These are phyloP conservation scores for Conops quadrifasciatus DNA, from an alignment of 2,888 invertebrate genomes.

Conservation along the genomic window DNA sequence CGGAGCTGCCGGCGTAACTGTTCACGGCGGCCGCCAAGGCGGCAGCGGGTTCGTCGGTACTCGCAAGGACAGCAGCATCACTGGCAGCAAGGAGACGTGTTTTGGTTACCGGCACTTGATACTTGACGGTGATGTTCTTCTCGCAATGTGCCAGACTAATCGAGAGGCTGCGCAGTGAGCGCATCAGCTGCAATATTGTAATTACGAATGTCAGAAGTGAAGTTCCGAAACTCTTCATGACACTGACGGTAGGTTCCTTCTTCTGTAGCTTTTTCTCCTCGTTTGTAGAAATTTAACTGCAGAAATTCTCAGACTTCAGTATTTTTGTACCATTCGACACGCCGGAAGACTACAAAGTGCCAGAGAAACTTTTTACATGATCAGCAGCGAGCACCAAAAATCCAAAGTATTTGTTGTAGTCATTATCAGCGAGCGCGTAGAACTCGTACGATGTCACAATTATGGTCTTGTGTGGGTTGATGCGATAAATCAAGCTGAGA, in stretches of 20 bases:
- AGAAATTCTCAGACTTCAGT: not conserved
- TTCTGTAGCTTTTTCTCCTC: not conserved
- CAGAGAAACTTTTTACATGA: not conserved
- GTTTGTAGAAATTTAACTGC: not conserved
- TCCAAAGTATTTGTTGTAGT: not conserved
- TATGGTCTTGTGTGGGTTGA: slow-evolving; percentile 18
- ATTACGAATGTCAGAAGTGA: not conserved
- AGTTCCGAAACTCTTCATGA: not conserved
- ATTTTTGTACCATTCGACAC: slow-evolving; percentile 6
- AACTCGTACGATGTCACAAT: not conserved
- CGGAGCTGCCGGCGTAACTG: slow-evolving; percentile 31
- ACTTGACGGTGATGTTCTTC: slow-evolving; percentile 58
- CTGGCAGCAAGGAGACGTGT: slow-evolving; percentile 35
- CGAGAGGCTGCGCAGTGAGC: slow-evolving; percentile 42
- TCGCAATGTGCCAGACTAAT: slow-evolving; percentile 56
- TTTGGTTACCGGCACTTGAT: slow-evolving; percentile 55
- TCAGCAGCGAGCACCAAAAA: not conserved
- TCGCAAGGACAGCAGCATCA: not conserved
- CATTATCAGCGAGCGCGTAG: not conserved
- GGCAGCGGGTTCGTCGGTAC: slow-evolving; percentile 30
- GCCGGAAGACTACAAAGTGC: slow-evolving; percentile 19
- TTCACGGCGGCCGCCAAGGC: slow-evolving; percentile 11
- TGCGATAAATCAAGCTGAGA: slow-evolving; percentile 16
- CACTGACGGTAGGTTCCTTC: not conserved
- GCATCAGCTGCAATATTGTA: not conserved